Evolutionary conservation across 1,140 invertebrate species (phyloP).

Genomic region (Bombus superbus): DNA sequence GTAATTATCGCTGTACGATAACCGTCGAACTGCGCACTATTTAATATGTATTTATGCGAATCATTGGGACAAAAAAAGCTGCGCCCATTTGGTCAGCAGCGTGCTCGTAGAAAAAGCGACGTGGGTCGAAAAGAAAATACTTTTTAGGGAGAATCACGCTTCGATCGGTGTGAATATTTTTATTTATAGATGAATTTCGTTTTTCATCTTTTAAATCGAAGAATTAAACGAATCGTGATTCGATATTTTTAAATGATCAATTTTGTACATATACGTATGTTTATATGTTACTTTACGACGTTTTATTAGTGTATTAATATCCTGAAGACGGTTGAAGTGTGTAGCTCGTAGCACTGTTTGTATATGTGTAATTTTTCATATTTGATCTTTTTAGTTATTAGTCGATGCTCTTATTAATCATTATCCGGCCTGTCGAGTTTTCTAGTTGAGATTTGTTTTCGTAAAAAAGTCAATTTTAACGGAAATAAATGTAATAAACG

Average conservation of each 20-base stretch:
- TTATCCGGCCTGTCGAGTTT: background rate
- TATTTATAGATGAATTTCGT: too few species aligned
- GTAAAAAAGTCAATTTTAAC: background rate
- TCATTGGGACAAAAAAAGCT: background rate
- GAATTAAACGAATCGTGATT: too few species aligned
- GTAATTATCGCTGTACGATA: constrained; percentile 63
- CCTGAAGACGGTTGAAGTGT: too few species aligned
- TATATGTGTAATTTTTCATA: constrained; percentile 14
- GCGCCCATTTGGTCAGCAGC: background rate
- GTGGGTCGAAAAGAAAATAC: background rate
- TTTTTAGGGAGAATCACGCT: background rate
- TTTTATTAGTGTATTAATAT: background rate
- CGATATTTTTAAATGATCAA: too few species aligned
- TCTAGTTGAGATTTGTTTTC: background rate
- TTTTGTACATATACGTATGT: too few species aligned
- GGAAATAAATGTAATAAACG: background rate
- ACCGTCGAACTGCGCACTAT: constrained; percentile 58
- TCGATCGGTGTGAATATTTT: background rate
- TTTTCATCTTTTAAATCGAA: too few species aligned
- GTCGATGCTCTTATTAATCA: background rate
- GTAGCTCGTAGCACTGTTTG: constrained; percentile 4
- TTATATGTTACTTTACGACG: background rate
- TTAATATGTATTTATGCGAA: constrained; percentile 61
- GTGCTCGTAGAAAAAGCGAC: constrained; percentile 38
- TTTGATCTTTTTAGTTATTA: background rate